phyloP scores from a whole-genome alignment of 2,888 invertebrate species.

The Aphodius granarius region DNA sequence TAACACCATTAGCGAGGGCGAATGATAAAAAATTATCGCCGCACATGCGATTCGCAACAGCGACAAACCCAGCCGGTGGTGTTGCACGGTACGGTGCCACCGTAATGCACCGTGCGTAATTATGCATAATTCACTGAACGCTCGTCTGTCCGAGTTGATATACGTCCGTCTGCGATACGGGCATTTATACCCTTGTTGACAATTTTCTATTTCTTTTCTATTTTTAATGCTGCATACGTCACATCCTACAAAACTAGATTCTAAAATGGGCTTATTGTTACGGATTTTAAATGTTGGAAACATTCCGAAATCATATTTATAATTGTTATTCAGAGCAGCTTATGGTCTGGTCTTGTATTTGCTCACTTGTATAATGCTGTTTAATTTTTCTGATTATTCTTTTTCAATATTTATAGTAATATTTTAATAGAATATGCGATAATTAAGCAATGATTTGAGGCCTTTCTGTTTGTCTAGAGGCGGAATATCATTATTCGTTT shows the following conservation, averaged over 20 bases:
- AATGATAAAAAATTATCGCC: conserved; percentile 13
- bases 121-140: conserved; percentile 14
- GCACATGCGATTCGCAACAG: conserved; percentile 5
- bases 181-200: neutral
- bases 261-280: too few relatives aligned
- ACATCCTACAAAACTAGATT: neutral
- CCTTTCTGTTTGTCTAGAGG: too few relatives aligned
- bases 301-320: too few relatives aligned
- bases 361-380: too few relatives aligned
- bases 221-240: neutral
- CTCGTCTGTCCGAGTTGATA: conserved; percentile 2
- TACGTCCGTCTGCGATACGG: neutral
- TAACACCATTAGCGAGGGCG: conserved; percentile 8
- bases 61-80: neutral
- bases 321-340: too few relatives aligned
- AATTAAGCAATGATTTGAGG: too few relatives aligned
- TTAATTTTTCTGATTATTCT: too few relatives aligned
- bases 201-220: neutral
- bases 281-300: too few relatives aligned
- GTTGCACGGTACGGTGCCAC: neutral
- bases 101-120: conserved; percentile 2
- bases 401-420: too few relatives aligned
- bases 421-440: too few relatives aligned
- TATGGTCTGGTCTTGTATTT: too few relatives aligned
- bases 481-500: too few relatives aligned